These are phyloP conservation scores for Willowsia nigromaculata DNA, from an alignment of 2,888 invertebrate species.

Conservation along the genomic window DNA sequence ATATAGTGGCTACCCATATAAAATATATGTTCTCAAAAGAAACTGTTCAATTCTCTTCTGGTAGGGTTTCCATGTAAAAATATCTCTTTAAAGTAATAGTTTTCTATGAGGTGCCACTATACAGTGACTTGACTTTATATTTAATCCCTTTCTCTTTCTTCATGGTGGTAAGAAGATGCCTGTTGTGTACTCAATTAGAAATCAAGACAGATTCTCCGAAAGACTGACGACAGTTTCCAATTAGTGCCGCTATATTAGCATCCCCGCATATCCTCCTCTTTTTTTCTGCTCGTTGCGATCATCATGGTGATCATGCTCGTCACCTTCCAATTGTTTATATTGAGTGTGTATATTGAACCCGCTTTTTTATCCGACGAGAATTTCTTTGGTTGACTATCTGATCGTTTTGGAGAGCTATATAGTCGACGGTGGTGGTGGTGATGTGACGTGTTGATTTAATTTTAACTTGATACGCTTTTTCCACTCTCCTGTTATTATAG, in stretches of 20 bases:
- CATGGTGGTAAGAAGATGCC: neutral
- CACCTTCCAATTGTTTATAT: slow-evolving; percentile 6
- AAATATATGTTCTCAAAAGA: too few relatives aligned
- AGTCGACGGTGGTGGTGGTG: neutral
- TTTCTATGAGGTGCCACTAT: too few relatives aligned
- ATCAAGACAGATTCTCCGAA: neutral
- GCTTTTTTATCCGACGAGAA: neutral
- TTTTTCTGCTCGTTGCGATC: neutral
- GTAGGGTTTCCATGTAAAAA: neutral
- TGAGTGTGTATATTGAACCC: neutral
- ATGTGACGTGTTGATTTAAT: slow-evolving; percentile 30
- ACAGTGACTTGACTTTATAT: neutral
- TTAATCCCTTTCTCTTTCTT: neutral
- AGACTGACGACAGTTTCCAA: slow-evolving; percentile 15
- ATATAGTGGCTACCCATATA: too few relatives aligned
- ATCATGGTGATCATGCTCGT: neutral
- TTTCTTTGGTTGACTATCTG: neutral
- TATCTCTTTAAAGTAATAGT: too few relatives aligned
- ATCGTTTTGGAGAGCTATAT: neutral
- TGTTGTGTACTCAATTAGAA: neutral
- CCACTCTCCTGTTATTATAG: neutral
- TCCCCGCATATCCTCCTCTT: neutral
- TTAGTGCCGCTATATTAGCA: slow-evolving; percentile 22
- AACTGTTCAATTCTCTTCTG: too few relatives aligned
- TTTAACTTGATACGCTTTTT: slow-evolving; percentile 18